Base-by-base conservation (phyloP, 1,140 invertebrate species). In the Manduca sexta region DNA sequence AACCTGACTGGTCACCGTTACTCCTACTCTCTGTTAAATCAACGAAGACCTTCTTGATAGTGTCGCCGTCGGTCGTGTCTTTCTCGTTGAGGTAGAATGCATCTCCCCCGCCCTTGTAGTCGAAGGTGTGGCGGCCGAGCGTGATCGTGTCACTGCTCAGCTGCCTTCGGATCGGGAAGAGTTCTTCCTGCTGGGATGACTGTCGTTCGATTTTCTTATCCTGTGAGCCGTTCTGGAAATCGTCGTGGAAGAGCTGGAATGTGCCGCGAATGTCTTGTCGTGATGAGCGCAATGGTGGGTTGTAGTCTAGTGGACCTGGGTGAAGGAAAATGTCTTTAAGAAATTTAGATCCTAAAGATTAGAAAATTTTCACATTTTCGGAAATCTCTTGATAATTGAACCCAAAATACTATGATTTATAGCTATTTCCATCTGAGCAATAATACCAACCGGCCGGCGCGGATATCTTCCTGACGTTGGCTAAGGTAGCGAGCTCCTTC, bases 191-290 rank as follows among this genome's bases (percentile, higher is more conserved):
- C 16, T 70, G 64, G 2, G 69, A 65, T 16, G 64, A 56, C n/a
- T 72, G 73, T 16, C 71, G 53, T 18, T 76, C 73, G 2, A 61
- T 40, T n/a, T 69, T 72, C 1, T 37, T 69, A 10, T 70, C 68
- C 16, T 64, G 52, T 0, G 59, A 44, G 14, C 74, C 77, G 53
- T 85, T 84, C 34, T 77, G 70, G 46, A 58, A 76, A 53, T 87
- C 86, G 40, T 92, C 92, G 52, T 93, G 90, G 54, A 93, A 89
- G 55, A 94, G 86, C 50, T 91, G 90, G 44, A 92, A 83, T 8
- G 91, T 90, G 39, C 92, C 91, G 42, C 92, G 88, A 12, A 92
- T 92, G 77, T 94, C 93, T 61, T 93, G 92, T 12, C 92, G 87
- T 26, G 92, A 92, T 0, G 92, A 93, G 7, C 93, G 88, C 2